phyloP scores from a whole-genome alignment of 2,888 invertebrate genomes.

The Drosophila paramelanica region DNA sequence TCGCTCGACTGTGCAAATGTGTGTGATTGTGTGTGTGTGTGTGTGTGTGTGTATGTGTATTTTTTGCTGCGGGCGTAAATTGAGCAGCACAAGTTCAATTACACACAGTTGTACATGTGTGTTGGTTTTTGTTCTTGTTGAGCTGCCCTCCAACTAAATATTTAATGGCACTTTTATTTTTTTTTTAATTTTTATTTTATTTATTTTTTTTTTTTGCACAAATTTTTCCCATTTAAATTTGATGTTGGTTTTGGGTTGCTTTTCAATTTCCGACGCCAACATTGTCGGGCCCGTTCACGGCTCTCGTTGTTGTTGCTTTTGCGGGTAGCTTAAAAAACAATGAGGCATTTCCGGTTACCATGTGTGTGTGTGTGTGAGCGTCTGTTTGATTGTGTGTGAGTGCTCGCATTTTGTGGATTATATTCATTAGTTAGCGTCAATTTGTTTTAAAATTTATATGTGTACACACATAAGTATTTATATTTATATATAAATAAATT shows the following conservation, averaged over 20 bases:
- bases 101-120: conserved; percentile 16
- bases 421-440: conserved; percentile 75
- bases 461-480: conserved; percentile 1
- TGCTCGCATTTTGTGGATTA: conserved; percentile 53
- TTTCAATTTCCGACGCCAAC: conserved; percentile 75
- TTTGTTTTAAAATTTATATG: conserved; percentile 66
- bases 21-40: conserved; percentile 5
- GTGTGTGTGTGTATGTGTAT: conserved; percentile 17
- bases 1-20: conserved; percentile 42
- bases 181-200: conserved; percentile 23
- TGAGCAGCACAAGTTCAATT: conserved; percentile 72
- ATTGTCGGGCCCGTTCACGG: conserved; percentile 5
- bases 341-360: conserved; percentile 69
- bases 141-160: conserved; percentile 66
- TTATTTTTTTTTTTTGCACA: conserved; percentile 43
- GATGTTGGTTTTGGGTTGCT: conserved; percentile 76
- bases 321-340: conserved; percentile 58
- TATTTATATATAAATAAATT: conserved; percentile 29
- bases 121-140: conserved; percentile 17
- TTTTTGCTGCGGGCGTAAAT: conserved; percentile 60
- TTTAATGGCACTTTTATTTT: conserved; percentile 66
- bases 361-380: conserved; percentile 14
- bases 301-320: conserved; percentile 36
- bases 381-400: conserved; percentile 16
- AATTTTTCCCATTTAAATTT: conserved; percentile 66